Base-by-base conservation (phyloP, 2,888 invertebrate genomes). In the Macaria liturata region DNA sequence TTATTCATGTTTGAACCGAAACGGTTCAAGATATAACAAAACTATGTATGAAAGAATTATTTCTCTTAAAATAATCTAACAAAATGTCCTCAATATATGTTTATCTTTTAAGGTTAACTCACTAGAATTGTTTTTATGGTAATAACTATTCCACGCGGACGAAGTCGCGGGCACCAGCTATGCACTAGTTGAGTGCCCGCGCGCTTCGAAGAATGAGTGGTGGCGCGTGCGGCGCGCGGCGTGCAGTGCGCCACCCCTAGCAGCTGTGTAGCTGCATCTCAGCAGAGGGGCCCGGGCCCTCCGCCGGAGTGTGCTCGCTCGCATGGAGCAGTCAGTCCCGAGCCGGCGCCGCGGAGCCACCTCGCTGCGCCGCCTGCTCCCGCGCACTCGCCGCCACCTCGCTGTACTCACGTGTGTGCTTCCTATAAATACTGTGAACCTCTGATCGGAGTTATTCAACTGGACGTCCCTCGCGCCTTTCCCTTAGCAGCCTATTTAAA, bases 331-430 rank as follows among this genome's bases (percentile, higher is more conserved):
- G 34, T 4, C 34, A 6, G 34, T 37, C 34, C 5, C 81, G 90
- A 84, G 73, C 86, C 86, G 88, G 80, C 76, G 79, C 88, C 83
- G 90, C 86, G 87, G 85, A 88, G 87, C 86, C 85, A 75, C 74
- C 68, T 70, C 74, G 74, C 70, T 80, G 75, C 80, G 75, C 65
- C 67, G 58, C 55, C 68, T 67, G 65, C 69, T 72, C 80, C 81
- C 81, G 82, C 83, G 86, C 77, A 69, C 66, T 64, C 57, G 68
- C 66, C 71, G 73, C 76, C 76, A 66, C 67, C 83, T 84, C 85
- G 84, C 84, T 82, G 82, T 86, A 82, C 83, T 83, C 75, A 83
- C 80, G 81, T 80, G 42, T 76, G 82, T 82, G 83, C 80, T 76
- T 74, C 65, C 70, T 87, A 87, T 87, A 84, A 82, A 84, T 86